Percentiles rank a stretch among this genome's conserved stretches.
Evolutionary conservation across 2,888 invertebrate species (phyloP).

Genomic region (Cataglyphis albicans): DNA sequence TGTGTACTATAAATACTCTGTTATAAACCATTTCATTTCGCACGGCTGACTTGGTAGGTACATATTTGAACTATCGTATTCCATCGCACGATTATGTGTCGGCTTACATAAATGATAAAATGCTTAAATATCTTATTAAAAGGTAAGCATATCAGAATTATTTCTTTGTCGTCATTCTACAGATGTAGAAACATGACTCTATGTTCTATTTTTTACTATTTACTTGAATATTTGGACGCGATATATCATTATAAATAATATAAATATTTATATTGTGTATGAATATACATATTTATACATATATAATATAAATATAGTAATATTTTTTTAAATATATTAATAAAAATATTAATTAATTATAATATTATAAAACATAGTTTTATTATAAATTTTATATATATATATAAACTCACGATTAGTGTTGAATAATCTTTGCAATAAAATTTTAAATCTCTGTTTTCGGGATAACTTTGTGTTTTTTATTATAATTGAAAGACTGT

Average conservation of each 20-base stretch:
- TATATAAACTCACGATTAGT: conserved; percentile 1
- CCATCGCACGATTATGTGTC: conserved; percentile 8
- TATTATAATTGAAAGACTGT: background rate
- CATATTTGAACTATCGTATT: conserved; percentile 12
- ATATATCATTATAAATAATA: background rate
- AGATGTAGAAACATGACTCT: background rate
- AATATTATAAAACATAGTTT: background rate
- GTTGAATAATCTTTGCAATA: background rate
- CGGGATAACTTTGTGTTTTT: background rate
- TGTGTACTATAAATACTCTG: conserved; percentile 16
- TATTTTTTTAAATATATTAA: background rate
- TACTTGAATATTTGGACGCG: background rate
- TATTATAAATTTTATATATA: background rate
- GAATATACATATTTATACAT: no score
- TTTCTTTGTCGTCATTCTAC: background rate
- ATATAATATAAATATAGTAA: background rate
- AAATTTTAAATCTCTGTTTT: background rate
- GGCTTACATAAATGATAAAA: background rate
- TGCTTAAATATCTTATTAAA: conserved; percentile 21
- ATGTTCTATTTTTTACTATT: background rate
- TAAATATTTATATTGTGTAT: background rate
- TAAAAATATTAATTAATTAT: background rate
- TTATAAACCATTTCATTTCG: conserved; percentile 36
- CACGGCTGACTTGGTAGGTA: conserved; percentile 22
- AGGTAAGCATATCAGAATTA: conserved; percentile 31